Evolutionary conservation across 30 jellyfish, hydroid and myxozoan genomes (phyloP), one percentile per base, ranked within the genome.

Genomic region (Hydractinia symbiolongicarpus): DNA sequence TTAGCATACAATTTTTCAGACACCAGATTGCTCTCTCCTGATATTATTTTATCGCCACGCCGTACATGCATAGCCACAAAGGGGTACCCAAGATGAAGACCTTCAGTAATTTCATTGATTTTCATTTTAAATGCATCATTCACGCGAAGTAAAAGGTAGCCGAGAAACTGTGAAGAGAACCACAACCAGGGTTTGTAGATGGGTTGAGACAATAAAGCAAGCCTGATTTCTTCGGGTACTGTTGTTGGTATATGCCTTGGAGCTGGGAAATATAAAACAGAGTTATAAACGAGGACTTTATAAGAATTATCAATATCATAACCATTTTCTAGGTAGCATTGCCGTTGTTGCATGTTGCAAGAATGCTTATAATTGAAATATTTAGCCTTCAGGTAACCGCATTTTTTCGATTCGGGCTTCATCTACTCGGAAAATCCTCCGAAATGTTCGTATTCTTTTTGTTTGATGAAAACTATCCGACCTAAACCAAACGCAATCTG

Each of bases 41-140:
- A 5, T 9, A 4, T 69, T 21, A 78, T 69, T 78, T 78, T 78
- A 19, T 78, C 86, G 7, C 86, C 86, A 11, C 62, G 83, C 62
- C 86, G 56, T 10, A 78, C 50, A 52, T 78, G 86, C 50, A 78
- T 78, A 14, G 80, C 86, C n/a, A 78, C 83, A 50, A 11, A 16
- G 7, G 86, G 86, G 7, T 50, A 40, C 50, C 50, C 14, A 14
- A 78, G 10, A 60, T 19, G 61, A 9, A 55, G 15, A 40, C 50
- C 5, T 21, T 61, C 19, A 9, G 50, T 54, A 7, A 78, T 52
- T n/a, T 7, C 50, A 0, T 58, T 40, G 7, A 78, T 16, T 44
- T 10, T 1, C 10, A 21, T 19, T 17, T 13, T 13, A 73, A 11
- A 73, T 20, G 15, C 14, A 10, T 75, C 19, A 9, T 55, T 17